A percentile compares a stretch with the other conserved stretches of the same genome.
Evolutionary conservation across 2,888 invertebrate genomes (phyloP).

Genomic region (Minunthozetes semirufus): DNA sequence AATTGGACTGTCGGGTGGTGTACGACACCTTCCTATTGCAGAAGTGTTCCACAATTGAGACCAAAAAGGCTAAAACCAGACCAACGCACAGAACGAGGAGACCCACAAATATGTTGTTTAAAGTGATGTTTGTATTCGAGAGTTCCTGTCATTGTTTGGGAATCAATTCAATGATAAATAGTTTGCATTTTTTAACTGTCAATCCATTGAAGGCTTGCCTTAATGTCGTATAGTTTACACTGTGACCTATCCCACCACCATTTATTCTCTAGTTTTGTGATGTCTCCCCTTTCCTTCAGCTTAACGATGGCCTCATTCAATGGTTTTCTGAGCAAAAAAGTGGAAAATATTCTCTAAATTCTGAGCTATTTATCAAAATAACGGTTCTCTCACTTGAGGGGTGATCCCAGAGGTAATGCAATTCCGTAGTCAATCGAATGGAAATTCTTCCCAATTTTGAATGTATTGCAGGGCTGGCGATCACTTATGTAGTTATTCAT

Average conservation of each 20-base stretch:
- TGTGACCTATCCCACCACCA: constrained; percentile 53
- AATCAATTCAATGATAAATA: background rate
- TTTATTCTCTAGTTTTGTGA: constrained; percentile 51
- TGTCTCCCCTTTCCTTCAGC: constrained; percentile 49
- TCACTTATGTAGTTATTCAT: constrained; percentile 51
- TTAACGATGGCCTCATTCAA: constrained; percentile 51
- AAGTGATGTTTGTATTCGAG: constrained; percentile 1
- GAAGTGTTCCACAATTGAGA: constrained; percentile 7
- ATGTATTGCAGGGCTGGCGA: constrained; percentile 52
- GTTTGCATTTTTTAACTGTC: too few relatives aligned
- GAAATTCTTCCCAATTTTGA: constrained; percentile 52
- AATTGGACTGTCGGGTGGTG: background rate
- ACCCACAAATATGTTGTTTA: constrained; percentile 7
- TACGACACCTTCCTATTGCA: constrained; percentile 19
- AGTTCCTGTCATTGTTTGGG: background rate
- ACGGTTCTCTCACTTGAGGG: constrained; percentile 41
- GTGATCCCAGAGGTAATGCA: constrained; percentile 50
- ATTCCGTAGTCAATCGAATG: constrained; percentile 54
- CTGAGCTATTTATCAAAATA: background rate
- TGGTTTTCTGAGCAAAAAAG: constrained; percentile 46
- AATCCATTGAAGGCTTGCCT: background rate
- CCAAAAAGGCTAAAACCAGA: constrained; percentile 7
- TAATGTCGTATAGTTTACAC: background rate
- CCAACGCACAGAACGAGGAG: constrained; percentile 11
- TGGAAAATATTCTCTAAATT: background rate